These are phyloP conservation scores for Noctilio leporinus DNA, from an alignment of 2,113 vertebrate genomes.

Conservation along the genomic window DNA sequence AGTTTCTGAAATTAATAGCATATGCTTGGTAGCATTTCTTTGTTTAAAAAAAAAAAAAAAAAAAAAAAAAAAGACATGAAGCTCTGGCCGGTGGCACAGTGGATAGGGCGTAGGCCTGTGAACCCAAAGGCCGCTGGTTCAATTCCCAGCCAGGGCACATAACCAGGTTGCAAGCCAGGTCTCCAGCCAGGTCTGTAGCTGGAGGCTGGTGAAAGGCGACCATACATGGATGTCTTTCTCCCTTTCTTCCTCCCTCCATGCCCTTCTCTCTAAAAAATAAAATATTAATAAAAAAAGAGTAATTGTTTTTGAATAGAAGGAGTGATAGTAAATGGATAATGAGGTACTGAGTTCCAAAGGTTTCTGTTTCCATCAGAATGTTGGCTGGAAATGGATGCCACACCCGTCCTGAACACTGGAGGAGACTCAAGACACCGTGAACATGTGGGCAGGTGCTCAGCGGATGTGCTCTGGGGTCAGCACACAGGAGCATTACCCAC, in stretches of 20 bases:
- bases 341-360: neutral
- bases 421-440: neutral
- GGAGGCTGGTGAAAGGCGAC: no score
- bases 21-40: neutral
- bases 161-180: no score
- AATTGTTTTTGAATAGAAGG: neutral
- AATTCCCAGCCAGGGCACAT: no score
- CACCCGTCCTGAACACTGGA: accelerated
- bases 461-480: neutral
- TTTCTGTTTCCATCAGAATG: neutral
- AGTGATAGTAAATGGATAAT: neutral
- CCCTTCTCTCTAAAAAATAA: no score
- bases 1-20: slow-evolving; percentile 18
- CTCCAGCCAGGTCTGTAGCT: no score
- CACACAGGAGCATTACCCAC: accelerated
- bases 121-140: no score
- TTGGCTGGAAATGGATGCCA: neutral
- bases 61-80: no score
- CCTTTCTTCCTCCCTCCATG: no score
- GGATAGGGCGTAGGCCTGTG: no score
- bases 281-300: no score
- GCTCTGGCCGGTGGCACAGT: no score
- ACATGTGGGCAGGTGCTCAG: accelerated
- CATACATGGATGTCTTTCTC: no score
- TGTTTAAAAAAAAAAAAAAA: neutral